Evolutionary conservation across 1,140 invertebrate genomes (phyloP), one percentile per base, ranked within the genome.

Genomic region (Paramacrobiotus metropolitanus): DNA sequence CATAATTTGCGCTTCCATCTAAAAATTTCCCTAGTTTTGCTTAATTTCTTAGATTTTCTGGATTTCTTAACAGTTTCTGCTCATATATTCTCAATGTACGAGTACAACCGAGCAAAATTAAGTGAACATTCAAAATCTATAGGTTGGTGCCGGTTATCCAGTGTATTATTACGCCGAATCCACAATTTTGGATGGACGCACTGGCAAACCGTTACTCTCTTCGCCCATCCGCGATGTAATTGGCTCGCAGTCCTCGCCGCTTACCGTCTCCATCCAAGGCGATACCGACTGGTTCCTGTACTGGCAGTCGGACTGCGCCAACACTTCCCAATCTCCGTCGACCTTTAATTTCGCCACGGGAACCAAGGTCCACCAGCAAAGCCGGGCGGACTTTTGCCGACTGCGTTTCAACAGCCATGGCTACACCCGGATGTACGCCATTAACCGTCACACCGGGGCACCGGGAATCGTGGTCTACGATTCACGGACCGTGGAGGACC

Each of bases 261-360:
- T 40, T n/a, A 40, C 9, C 34, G n/a, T 40, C 9, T 40, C 34
- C n/a, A n/a, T 40, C 34, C 9, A 9, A n/a, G 34, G 34, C 63
- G 83, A 82, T 1, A 81, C 82, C 69, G 83, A 86, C 71, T 76
- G 83, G 67, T 85, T 83, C 68, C 66, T 86, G 1, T 82, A 82
- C 67, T 86, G 83, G 84, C 77, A 78, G 0, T 77, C 80, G 0
- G 79, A 83, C 65, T 86, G 83, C 69, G 63, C 69, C 44, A 66
- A 64, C 24, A 75, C 76, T 67, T 64, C 73, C 30, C 70, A 74
- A 71, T 71, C 74, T 75, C 66, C 62, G 48, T 34, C 55, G 62
- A 34, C 44, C 61, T 68, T 21, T 61, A 59, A 55, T 30, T 59
- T 61, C 55, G 63, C 63, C 65, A 4, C 63, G 77, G 81, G 77